Conservation (phyloP, 2,888 invertebrate species). For the Bruchidius siliquastri region DNA sequence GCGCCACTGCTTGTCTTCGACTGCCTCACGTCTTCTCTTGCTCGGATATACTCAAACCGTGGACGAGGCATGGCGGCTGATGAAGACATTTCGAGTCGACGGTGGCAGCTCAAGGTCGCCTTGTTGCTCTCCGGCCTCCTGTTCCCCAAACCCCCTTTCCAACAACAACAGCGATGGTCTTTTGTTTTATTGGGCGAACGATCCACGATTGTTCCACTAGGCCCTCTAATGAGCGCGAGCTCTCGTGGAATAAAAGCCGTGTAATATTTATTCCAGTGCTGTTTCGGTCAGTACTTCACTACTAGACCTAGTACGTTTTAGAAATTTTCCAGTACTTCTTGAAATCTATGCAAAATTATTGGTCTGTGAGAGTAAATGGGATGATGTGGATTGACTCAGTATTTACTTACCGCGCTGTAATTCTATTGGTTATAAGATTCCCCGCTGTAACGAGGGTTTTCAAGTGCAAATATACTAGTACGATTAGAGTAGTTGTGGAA, state of each 20-base stretch:
- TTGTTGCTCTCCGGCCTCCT: slow-evolving; percentile 7
- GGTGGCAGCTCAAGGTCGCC: slow-evolving; percentile 45
- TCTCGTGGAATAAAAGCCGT: background rate
- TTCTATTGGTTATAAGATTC: too few relatives aligned
- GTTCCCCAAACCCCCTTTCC: slow-evolving; percentile 15
- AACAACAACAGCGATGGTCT: slow-evolving; percentile 3
- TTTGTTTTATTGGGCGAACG: background rate
- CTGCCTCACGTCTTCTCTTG: background rate
- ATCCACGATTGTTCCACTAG: background rate
- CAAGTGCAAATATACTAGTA: too few relatives aligned
- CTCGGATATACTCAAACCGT: background rate
- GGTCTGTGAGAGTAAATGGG: too few relatives aligned
- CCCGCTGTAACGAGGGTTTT: too few relatives aligned
- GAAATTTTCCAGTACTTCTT: too few relatives aligned
- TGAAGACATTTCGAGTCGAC: slow-evolving; percentile 40
- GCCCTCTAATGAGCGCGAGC: background rate
- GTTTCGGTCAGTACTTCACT: too few relatives aligned
- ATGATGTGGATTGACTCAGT: too few relatives aligned
- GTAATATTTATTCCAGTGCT: too few relatives aligned
- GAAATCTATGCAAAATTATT: too few relatives aligned
- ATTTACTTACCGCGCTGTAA: too few relatives aligned
- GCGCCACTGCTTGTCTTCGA: background rate
- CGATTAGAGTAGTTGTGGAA: too few relatives aligned
- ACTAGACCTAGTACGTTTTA: too few relatives aligned
- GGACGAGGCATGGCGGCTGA: slow-evolving; percentile 16